Conservation (phyloP, 2,888 invertebrate species). For the Bellardia pandia region DNA sequence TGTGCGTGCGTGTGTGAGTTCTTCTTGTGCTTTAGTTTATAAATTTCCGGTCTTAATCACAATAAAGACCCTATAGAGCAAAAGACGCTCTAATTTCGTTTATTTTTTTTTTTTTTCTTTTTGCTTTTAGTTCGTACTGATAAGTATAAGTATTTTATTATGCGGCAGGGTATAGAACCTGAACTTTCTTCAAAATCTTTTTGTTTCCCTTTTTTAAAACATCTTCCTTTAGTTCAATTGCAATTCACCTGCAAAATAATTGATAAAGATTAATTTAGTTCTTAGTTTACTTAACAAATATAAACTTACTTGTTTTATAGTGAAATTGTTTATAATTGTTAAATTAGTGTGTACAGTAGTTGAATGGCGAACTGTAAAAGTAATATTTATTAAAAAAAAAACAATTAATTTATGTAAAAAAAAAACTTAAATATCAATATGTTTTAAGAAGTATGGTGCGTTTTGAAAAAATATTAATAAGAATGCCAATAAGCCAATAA, state of each 20-base stretch:
- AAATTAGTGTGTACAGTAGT: background rate
- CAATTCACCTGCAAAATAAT: constrained; percentile 45
- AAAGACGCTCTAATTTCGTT: constrained; percentile 71
- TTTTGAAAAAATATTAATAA: background rate
- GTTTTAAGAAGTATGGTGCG: constrained; percentile 26
- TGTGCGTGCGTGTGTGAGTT: constrained; percentile 44
- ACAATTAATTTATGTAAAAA: background rate
- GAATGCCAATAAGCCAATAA: too few species aligned
- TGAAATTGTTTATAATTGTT: background rate
- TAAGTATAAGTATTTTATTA: constrained; percentile 44
- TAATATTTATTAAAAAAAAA: background rate
- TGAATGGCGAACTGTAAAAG: constrained; percentile 33
- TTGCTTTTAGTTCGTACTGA: constrained; percentile 46
- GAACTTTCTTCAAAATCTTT: constrained; percentile 4
- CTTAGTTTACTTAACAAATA: background rate
- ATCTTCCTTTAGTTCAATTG: constrained; percentile 13
- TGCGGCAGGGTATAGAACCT: constrained; percentile 19
- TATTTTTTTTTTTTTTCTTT: constrained; percentile 19
- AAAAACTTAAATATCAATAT: background rate
- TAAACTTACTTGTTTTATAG: constrained; percentile 43
- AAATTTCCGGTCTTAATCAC: constrained; percentile 76
- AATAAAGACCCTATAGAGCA: constrained; percentile 59
- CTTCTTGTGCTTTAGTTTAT: constrained; percentile 67
- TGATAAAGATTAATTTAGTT: background rate
- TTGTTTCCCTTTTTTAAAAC: constrained; percentile 3